phyloP scores from a whole-genome alignment of 2,888 invertebrate species.

The Cacoxenus indagator region DNA sequence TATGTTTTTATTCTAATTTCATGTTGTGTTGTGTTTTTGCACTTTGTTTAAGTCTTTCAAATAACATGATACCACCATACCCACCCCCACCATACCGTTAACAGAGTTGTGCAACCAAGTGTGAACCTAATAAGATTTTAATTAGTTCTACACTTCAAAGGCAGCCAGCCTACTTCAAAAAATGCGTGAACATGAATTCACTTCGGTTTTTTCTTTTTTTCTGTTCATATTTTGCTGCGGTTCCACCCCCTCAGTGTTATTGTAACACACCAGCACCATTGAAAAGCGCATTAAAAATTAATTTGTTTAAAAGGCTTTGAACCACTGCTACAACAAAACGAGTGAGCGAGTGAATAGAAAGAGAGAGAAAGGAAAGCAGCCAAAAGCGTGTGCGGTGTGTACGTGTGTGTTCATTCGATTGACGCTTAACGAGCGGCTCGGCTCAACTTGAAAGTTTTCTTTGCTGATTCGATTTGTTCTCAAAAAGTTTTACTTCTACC shows the following conservation, averaged over 20 bases:
- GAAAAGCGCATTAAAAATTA: neutral
- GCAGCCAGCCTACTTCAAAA: neutral
- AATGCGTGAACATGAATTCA: neutral
- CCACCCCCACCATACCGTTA: no score
- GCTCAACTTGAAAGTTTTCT: neutral
- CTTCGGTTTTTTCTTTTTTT: neutral
- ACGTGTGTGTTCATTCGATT: neutral
- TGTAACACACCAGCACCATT: neutral
- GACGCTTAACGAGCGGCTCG: neutral
- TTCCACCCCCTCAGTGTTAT: no score
- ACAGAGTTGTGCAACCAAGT: neutral
- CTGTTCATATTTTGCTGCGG: neutral
- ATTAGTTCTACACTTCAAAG: slow-evolving; percentile 14
- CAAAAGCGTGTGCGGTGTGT: neutral
- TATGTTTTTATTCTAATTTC: no score
- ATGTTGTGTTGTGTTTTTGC: no score
- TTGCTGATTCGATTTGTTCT: neutral
- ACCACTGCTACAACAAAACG: no score
- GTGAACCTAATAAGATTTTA: slow-evolving; percentile 14
- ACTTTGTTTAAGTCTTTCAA: no score
- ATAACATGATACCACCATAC: no score
- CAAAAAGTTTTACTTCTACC: neutral
- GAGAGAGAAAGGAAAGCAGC: neutral
- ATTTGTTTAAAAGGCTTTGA: neutral
- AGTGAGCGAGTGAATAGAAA: neutral